These are phyloP conservation scores for Ophion ellenae DNA, from an alignment of 2,888 invertebrate species.

Conservation along the genomic window DNA sequence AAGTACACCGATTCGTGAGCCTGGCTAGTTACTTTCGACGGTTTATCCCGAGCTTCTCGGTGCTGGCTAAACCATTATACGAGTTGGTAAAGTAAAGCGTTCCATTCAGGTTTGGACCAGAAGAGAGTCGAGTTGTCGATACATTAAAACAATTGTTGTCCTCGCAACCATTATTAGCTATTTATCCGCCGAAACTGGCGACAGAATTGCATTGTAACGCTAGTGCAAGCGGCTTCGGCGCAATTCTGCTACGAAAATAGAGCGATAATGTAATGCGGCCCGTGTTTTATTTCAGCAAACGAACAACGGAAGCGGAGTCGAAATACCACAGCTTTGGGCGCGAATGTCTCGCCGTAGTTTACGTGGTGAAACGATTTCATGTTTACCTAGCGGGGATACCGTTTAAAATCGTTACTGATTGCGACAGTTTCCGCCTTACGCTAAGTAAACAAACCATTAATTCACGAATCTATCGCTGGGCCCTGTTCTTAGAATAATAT, in stretches of 20 bases:
- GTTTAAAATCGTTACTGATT: constrained; percentile 72
- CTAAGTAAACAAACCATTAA: constrained; percentile 66
- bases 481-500: constrained; percentile 62
- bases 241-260: constrained; percentile 66
- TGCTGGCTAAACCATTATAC: constrained; percentile 66
- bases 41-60: constrained; percentile 64
- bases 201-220: constrained; percentile 71
- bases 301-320: constrained; percentile 68
- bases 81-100: constrained; percentile 55
- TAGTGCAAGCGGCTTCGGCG: constrained; percentile 62
- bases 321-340: constrained; percentile 74
- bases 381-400: constrained; percentile 71
- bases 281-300: constrained; percentile 70
- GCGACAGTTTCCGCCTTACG: constrained; percentile 69
- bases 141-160: constrained; percentile 49
- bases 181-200: constrained; percentile 61
- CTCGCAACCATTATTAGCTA: constrained; percentile 56
- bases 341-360: constrained; percentile 74
- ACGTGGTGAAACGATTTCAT: constrained; percentile 73
- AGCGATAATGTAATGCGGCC: constrained; percentile 49
- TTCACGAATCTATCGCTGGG: constrained; percentile 59
- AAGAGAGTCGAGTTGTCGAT: constrained; percentile 52
- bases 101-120: constrained; percentile 55
- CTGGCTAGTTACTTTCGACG: constrained; percentile 63
- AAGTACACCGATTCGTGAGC: too few relatives aligned